These are phyloP conservation scores for Urocynchramus pylzowi DNA, from an alignment of 2,113 vertebrate genomes.

Conservation along the genomic window DNA sequence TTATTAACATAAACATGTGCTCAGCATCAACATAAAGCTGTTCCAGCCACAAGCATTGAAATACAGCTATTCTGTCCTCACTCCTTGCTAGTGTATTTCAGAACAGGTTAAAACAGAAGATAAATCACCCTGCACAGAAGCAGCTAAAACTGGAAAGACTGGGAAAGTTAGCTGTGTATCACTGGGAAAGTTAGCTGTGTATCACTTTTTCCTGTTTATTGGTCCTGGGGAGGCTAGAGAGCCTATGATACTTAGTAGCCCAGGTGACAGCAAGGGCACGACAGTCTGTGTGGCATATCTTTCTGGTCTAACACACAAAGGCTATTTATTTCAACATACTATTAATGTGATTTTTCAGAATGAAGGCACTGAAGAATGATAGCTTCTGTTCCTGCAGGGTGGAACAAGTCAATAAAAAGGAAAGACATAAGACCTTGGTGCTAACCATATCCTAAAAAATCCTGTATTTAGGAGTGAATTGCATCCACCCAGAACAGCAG, in stretches of 20 bases:
- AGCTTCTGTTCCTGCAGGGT: not conserved
- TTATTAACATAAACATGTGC: not conserved
- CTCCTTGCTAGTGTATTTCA: not conserved
- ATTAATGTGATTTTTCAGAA: not conserved
- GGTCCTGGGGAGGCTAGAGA: not conserved
- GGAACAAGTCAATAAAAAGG: not conserved
- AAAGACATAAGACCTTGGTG: not conserved
- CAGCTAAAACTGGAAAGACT: not conserved
- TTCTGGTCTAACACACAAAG: not conserved
- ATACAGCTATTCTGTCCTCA: not conserved
- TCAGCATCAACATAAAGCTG: not conserved
- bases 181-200: accelerated
- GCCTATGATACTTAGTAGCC: not conserved
- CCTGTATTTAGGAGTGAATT: not conserved
- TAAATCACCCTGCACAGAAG: not conserved
- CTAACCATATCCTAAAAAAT: not conserved
- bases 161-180: accelerated
- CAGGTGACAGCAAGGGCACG: not conserved
- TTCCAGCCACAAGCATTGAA: not conserved
- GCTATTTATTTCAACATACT: not conserved
- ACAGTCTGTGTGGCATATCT: not conserved
- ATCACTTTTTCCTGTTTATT: not conserved
- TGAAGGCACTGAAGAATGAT: not conserved
- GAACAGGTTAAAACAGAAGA: not conserved
- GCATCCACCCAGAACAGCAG: not conserved